These are phyloP conservation scores for Anguilla japonica DNA, from an alignment of 2,113 vertebrate species.

Conservation along the genomic window DNA sequence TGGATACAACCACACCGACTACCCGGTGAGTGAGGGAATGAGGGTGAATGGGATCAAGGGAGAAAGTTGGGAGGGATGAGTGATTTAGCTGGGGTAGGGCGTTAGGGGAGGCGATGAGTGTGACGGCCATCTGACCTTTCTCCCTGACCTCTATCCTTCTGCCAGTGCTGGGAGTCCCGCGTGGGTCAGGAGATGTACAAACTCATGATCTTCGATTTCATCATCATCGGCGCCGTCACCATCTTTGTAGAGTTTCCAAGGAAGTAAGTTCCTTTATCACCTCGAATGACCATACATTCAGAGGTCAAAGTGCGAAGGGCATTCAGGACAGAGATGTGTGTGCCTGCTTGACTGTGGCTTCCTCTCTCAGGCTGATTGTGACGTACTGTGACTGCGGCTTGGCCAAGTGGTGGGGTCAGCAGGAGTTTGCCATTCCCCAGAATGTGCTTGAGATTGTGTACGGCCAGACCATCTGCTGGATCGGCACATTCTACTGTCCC, in stretches of 20 bases:
- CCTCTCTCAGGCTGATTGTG: constrained; percentile 78
- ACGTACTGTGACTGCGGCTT: constrained; percentile 74
- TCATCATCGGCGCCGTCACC: constrained; percentile 80
- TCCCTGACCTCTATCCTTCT: constrained; percentile 11
- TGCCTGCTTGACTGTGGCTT: background rate
- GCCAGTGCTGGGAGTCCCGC: constrained; percentile 93
- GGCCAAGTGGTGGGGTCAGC: constrained; percentile 79
- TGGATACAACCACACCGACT: constrained; percentile 85
- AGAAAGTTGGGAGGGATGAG: background rate
- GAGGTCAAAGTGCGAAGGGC: background rate
- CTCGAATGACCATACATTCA: background rate
- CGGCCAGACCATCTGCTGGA: constrained; percentile 97
- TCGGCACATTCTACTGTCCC: constrained; percentile 91
- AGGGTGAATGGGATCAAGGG: background rate
- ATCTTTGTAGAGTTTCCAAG: constrained; percentile 89
- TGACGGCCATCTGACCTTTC: background rate
- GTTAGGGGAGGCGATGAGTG: background rate
- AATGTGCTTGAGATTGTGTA: constrained; percentile 92
- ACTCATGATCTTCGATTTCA: constrained; percentile 92
- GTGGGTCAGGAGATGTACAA: constrained; percentile 99
- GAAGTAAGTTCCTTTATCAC: constrained; percentile 75
- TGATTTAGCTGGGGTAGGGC: background rate
- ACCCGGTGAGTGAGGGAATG: constrained; percentile 76
- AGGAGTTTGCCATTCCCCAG: constrained; percentile 88
- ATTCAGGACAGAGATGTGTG: background rate